phyloP scores from a whole-genome alignment of 2,797 vertebrate genomes.

The Hydrolagus colliei region DNA sequence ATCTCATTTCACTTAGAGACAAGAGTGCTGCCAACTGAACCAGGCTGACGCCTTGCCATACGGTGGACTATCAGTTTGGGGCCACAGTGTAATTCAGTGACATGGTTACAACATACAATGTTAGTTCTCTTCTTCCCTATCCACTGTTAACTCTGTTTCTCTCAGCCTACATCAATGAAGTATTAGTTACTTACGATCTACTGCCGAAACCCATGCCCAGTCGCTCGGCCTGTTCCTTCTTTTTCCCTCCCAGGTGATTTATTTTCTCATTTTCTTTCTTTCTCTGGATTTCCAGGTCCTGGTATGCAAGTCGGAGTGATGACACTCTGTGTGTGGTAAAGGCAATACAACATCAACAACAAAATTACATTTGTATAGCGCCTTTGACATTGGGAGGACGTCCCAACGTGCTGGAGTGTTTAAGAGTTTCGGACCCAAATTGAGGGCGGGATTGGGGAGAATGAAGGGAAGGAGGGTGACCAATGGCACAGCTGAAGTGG shows the following conservation, averaged over 20 bases:
- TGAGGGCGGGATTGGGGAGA: too few species aligned
- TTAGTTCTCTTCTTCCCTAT: not conserved
- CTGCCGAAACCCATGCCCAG: constrained; percentile 84
- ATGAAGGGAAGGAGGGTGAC: too few species aligned
- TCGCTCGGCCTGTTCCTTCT: constrained; percentile 75
- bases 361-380: too few species aligned
- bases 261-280: constrained; percentile 63
- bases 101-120: not conserved
- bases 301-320: constrained; percentile 73
- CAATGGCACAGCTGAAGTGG: too few species aligned
- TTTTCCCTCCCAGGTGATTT: constrained; percentile 64
- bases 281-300: constrained; percentile 76
- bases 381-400: too few species aligned
- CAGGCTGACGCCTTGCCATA: too few species aligned
- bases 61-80: too few species aligned
- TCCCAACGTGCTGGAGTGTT: too few species aligned
- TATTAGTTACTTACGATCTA: constrained; percentile 60
- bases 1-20: too few species aligned
- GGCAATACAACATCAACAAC: constrained; percentile 24
- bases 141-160: not conserved
- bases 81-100: not conserved
- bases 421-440: too few species aligned
- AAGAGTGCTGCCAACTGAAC: too few species aligned
- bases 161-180: not conserved
- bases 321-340: constrained; percentile 47